A percentile compares a stretch with the other conserved stretches of the same genome.
phyloP scores from a whole-genome alignment of 37 sponge, comb jelly and placozoan species.

The Lycopodina hypogea region DNA sequence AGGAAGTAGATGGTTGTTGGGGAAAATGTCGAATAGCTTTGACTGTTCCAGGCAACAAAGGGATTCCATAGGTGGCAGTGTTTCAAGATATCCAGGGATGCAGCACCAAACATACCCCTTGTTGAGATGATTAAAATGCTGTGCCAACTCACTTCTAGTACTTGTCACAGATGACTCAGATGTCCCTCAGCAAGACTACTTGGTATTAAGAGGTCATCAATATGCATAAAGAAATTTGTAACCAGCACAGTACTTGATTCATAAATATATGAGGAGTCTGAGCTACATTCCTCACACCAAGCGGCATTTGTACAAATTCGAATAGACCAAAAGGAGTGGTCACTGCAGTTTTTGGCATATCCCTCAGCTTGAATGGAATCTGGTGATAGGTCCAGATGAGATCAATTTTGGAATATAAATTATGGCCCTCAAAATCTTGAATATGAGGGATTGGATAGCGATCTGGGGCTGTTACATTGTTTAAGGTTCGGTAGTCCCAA shows the following conservation, averaged over 20 bases:
- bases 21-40: conserved; percentile 45
- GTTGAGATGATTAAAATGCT: conserved; percentile 38
- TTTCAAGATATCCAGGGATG: conserved; percentile 34
- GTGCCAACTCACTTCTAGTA: conserved; percentile 23
- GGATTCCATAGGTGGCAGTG: conserved; percentile 33
- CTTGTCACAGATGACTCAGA: too few relatives aligned
- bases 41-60: conserved; percentile 40
- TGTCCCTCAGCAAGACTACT: conserved; percentile 32
- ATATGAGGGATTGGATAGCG: too few relatives aligned
- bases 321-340: too few relatives aligned
- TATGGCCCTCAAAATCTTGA: too few relatives aligned
- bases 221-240: conserved; percentile 34
- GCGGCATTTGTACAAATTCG: conserved; percentile 57
- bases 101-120: conserved; percentile 40
- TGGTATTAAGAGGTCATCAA: conserved; percentile 49
- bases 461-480: too few relatives aligned
- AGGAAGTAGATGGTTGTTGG: conserved; percentile 29
- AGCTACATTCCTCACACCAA: conserved; percentile 54
- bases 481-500: conserved; percentile 67
- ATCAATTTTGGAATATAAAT: too few relatives aligned
- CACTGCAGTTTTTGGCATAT: conserved; percentile 68
- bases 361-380: conserved; percentile 37
- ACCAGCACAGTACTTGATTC: too few relatives aligned
- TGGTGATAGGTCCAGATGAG: too few relatives aligned
- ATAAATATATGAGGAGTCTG: too few relatives aligned